These are phyloP conservation scores for Drosophila setifemur DNA, from an alignment of 1,140 invertebrate species.

Conservation along the genomic window DNA sequence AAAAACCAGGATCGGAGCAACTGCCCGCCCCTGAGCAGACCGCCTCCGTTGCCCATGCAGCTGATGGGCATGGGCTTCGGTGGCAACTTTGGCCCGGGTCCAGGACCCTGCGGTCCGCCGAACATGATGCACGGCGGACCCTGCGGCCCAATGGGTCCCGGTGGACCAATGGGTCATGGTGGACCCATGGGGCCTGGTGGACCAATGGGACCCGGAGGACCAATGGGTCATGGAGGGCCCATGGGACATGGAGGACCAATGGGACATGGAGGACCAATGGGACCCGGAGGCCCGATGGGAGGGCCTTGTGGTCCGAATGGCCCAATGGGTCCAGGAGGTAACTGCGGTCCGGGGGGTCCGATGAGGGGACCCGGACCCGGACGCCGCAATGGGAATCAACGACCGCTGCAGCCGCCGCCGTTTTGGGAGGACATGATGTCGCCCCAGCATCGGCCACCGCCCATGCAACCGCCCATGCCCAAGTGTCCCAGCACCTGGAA, in stretches of 20 bases:
- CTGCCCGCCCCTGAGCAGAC: conserved; percentile 40
- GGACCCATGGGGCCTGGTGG: conserved; percentile 1
- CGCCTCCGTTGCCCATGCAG: conserved; percentile 59
- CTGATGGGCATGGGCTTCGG: conserved; percentile 45
- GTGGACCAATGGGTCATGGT: conserved; percentile 2
- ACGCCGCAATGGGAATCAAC: conserved; percentile 20
- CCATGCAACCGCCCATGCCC: conserved; percentile 68
- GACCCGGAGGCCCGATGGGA: neutral
- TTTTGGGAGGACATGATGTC: conserved; percentile 76
- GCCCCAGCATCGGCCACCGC: conserved; percentile 45
- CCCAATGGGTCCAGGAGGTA: neutral
- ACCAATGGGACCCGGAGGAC: conserved; percentile 11
- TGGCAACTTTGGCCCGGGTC: conserved; percentile 45
- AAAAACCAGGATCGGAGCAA: conserved; percentile 19
- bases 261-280: neutral
- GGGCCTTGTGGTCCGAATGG: conserved; percentile 9
- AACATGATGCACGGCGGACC: neutral
- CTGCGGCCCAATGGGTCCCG: conserved; percentile 18
- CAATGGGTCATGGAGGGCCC: neutral
- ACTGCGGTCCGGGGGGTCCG: conserved; percentile 6
- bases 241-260: neutral
- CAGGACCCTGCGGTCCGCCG: conserved; percentile 33
- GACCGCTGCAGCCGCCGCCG: conserved; percentile 59
- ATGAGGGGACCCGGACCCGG: conserved; percentile 1
- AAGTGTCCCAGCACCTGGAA: conserved; percentile 69